Percentiles rank a stretch among this genome's conserved stretches.
phyloP scores from a whole-genome alignment of 2,113 vertebrate genomes.

The Neogale vison region DNA sequence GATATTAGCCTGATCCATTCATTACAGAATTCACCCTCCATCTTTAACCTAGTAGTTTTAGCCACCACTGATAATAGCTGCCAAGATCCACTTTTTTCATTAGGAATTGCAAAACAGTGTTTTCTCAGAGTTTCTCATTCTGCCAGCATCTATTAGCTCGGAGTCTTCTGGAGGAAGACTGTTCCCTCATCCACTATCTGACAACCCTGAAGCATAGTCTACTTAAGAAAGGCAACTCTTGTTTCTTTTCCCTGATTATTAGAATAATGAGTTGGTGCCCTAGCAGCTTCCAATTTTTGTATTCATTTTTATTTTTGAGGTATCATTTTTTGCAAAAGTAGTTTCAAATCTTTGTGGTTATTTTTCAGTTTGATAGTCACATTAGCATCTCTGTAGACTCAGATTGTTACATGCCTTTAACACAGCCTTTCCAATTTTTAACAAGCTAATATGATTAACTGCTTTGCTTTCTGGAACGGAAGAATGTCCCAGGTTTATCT shows the following conservation, averaged over 20 bases:
- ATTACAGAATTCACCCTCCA: background rate
- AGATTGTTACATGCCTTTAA: background rate
- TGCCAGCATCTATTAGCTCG: background rate
- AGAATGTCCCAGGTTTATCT: background rate
- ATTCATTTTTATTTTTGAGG: slow-evolving; percentile 13
- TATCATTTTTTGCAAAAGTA: background rate
- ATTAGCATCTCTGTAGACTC: background rate
- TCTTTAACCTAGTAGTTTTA: background rate
- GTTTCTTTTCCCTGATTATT: background rate
- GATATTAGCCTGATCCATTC: background rate
- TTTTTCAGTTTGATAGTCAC: background rate
- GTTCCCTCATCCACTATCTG: background rate
- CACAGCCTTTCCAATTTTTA: background rate
- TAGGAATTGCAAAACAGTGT: background rate
- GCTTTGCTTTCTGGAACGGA: background rate
- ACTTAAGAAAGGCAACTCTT: background rate
- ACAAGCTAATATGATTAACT: background rate
- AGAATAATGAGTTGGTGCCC: background rate
- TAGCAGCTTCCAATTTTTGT: background rate
- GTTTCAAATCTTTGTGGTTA: background rate
- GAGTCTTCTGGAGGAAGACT: background rate
- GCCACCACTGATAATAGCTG: background rate
- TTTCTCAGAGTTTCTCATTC: background rate
- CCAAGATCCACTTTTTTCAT: background rate
- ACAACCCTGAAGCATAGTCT: background rate